phyloP scores from a whole-genome alignment of 1,140 invertebrate genomes.

The Pseudomyrmex pallidus region DNA sequence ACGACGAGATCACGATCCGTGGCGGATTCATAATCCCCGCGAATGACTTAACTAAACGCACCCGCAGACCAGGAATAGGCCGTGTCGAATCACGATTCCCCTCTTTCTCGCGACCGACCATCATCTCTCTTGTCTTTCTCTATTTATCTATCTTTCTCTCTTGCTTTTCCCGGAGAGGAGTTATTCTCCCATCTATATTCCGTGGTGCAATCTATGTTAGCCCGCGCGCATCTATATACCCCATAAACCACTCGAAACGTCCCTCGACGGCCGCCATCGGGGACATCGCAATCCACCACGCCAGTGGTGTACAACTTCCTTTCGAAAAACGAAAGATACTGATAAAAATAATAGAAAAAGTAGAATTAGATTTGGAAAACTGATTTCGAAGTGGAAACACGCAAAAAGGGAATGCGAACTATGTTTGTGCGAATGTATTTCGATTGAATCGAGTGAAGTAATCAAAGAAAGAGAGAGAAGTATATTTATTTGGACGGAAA shows the following conservation, averaged over 20 bases:
- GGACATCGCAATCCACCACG: slow-evolving; percentile 39
- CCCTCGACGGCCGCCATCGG: slow-evolving; percentile 64
- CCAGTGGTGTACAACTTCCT: slow-evolving; percentile 52
- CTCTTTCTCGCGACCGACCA: slow-evolving; percentile 35
- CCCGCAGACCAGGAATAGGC: slow-evolving; percentile 74
- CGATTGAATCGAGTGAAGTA: not conserved
- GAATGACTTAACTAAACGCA: slow-evolving; percentile 81
- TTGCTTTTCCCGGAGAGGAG: slow-evolving; percentile 56
- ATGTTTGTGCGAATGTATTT: not conserved
- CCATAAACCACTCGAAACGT: slow-evolving; percentile 75
- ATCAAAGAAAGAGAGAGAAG: not conserved
- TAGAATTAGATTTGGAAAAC: not conserved
- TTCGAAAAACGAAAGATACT: slow-evolving; percentile 11
- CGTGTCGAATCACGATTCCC: slow-evolving; percentile 73
- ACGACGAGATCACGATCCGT: slow-evolving; percentile 70
- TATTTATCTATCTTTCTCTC: slow-evolving; percentile 24
- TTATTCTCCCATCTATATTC: slow-evolving; percentile 78
- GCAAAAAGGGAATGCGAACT: no score
- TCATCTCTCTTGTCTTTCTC: slow-evolving; percentile 32
- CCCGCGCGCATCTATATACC: slow-evolving; percentile 66
- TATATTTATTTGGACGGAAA: not conserved
- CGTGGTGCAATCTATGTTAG: slow-evolving; percentile 69
- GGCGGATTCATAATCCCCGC: slow-evolving; percentile 77
- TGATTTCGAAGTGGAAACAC: not conserved
- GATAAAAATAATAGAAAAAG: not conserved